Percentiles rank a stretch among this genome's conserved stretches.
Conservation (phyloP, 2,888 invertebrate species). For the Coelinius sp. region DNA sequence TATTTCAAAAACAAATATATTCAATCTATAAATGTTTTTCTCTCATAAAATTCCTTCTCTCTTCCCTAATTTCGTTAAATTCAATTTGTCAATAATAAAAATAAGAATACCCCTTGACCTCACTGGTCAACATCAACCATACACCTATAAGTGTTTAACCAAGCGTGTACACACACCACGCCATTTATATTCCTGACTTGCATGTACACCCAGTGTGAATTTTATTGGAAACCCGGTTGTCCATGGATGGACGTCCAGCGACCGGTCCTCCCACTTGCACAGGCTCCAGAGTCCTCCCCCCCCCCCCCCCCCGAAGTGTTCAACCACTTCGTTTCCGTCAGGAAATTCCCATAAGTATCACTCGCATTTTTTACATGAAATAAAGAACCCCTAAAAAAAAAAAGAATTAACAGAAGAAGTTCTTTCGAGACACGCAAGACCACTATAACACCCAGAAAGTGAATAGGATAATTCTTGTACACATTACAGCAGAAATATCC, state of each 20-base stretch:
- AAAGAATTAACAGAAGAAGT: not conserved
- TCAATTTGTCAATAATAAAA: not conserved
- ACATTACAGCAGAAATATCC: not conserved
- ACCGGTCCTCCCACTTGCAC: slow-evolving; percentile 52
- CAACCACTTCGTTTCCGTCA: slow-evolving; percentile 27
- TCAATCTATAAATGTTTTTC: not conserved
- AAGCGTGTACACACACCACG: slow-evolving; percentile 32
- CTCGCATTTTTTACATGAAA: not conserved
- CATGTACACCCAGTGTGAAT: slow-evolving; percentile 39
- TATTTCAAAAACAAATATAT: too few relatives aligned
- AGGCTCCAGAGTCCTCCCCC: too few relatives aligned
- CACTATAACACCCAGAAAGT: not conserved
- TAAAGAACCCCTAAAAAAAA: not conserved
- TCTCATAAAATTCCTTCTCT: not conserved
- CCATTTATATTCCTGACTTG: slow-evolving; percentile 6
- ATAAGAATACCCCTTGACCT: not conserved
- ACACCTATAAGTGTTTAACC: slow-evolving; percentile 16
- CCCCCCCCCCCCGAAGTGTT: not conserved
- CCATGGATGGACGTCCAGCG: slow-evolving; percentile 34
- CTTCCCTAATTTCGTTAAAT: not conserved
- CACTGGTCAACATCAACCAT: slow-evolving; percentile 11
- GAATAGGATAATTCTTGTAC: not conserved
- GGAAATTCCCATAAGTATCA: slow-evolving; percentile 20
- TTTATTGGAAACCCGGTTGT: slow-evolving; percentile 40
- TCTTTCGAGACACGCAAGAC: not conserved